Percentiles rank a stretch among this genome's conserved stretches.
Conservation (phyloP, 2,113 vertebrate genomes). For the Brachyistius frenatus region DNA sequence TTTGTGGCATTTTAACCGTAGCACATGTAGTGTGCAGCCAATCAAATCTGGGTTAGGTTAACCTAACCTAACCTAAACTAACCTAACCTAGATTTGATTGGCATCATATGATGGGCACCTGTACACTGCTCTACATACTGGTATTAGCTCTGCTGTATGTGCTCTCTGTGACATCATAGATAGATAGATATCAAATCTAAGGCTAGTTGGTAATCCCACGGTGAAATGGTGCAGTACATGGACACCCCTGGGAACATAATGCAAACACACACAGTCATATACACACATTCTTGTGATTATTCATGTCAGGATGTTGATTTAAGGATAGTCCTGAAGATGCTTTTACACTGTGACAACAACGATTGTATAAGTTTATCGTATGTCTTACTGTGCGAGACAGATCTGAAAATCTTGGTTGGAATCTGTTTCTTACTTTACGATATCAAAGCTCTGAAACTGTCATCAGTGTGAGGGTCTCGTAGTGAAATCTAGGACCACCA, state of each 20-base stretch:
- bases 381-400: neutral
- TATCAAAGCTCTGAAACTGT: neutral
- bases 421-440: neutral
- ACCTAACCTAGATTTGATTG: slow-evolving; percentile 4
- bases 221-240: slow-evolving; percentile 59
- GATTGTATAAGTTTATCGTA: neutral
- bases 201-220: slow-evolving; percentile 48
- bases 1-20: slow-evolving; percentile 30
- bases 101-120: neutral
- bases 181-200: neutral
- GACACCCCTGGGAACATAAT: slow-evolving; percentile 64
- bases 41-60: slow-evolving; percentile 3
- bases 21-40: slow-evolving; percentile 4
- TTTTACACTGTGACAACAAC: neutral
- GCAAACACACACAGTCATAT: neutral
- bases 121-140: neutral
- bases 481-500: neutral
- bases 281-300: neutral
- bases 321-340: neutral
- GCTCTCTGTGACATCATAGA: neutral
- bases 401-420: neutral
- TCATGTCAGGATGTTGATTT: neutral
- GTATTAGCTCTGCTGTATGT: neutral
- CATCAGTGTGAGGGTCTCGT: neutral
- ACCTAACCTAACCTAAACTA: no score